Conservation (phyloP, 2,797 vertebrate genomes). For the Epinephelus awoara region DNA sequence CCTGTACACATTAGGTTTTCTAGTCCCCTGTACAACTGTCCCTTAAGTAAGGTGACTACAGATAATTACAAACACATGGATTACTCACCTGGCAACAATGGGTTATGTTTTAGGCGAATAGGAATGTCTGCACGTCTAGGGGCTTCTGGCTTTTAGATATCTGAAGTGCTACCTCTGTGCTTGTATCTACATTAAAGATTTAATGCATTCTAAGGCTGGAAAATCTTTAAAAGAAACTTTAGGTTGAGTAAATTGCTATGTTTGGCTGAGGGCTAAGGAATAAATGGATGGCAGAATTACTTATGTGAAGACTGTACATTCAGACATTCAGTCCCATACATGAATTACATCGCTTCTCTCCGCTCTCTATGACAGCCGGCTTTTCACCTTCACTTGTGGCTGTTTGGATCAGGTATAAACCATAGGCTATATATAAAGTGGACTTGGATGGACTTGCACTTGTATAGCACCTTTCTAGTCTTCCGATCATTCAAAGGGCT, state of each 20-base stretch:
- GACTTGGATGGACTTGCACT: too few relatives aligned
- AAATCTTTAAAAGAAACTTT: slow-evolving; percentile 19
- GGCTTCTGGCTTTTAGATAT: slow-evolving; percentile 48
- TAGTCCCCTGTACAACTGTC: slow-evolving; percentile 19
- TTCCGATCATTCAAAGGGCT: too few relatives aligned
- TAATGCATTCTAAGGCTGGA: slow-evolving; percentile 61
- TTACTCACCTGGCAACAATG: slow-evolving; percentile 47
- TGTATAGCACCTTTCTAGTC: too few relatives aligned
- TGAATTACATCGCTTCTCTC: background rate
- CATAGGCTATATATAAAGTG: too few relatives aligned
- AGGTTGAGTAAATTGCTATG: slow-evolving; percentile 15
- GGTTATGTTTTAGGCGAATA: slow-evolving; percentile 41
- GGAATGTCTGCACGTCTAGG: slow-evolving; percentile 58
- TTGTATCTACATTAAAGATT: slow-evolving; percentile 65
- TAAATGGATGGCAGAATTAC: background rate
- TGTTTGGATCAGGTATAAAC: background rate
- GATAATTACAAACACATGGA: slow-evolving; percentile 66
- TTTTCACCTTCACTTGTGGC: background rate
- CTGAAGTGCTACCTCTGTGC: slow-evolving; percentile 19
- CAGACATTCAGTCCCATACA: background rate
- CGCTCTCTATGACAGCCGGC: too few relatives aligned
- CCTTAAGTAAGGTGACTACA: slow-evolving; percentile 36
- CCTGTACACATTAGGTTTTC: slow-evolving; percentile 35
- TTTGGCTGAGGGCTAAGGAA: slow-evolving; percentile 34
- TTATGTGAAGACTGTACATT: background rate